Conservation (phyloP, 2,888 invertebrate genomes). For the Thalpophila matura region DNA sequence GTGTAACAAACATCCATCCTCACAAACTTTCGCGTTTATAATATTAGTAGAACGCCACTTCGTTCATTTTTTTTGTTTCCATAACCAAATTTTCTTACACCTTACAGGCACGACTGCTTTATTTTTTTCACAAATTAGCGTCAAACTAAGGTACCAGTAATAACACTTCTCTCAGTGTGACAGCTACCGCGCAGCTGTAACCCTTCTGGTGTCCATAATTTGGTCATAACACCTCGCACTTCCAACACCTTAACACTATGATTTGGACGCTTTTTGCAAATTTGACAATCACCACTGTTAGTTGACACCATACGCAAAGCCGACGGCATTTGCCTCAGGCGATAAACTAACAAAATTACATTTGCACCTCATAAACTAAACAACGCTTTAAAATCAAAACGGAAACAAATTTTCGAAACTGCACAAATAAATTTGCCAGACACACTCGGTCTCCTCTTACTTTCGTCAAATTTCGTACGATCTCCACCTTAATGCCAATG, state of each 20-base stretch:
- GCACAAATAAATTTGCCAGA: slow-evolving; percentile 48
- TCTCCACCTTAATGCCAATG: slow-evolving; percentile 50
- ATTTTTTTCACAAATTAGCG: slow-evolving; percentile 43
- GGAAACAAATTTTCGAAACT: background rate
- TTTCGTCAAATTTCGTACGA: slow-evolving; percentile 54
- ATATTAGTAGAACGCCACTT: background rate
- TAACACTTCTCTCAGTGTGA: slow-evolving; percentile 20
- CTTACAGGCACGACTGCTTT: background rate
- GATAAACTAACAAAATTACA: slow-evolving; percentile 17
- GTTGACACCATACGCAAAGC: slow-evolving; percentile 49
- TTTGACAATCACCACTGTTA: slow-evolving; percentile 57
- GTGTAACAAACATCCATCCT: no score
- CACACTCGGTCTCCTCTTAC: slow-evolving; percentile 38
- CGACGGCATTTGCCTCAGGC: slow-evolving; percentile 47
- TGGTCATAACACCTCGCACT: slow-evolving; percentile 48
- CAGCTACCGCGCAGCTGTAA: slow-evolving; percentile 45
- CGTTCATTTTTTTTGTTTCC: background rate
- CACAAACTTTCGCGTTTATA: no score
- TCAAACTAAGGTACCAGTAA: slow-evolving; percentile 48
- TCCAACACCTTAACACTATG: slow-evolving; percentile 45
- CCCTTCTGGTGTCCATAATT: slow-evolving; percentile 47
- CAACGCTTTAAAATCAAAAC: background rate
- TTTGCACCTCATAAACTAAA: slow-evolving; percentile 26
- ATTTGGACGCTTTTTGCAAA: slow-evolving; percentile 54
- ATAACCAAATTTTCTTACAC: background rate